Conservation (phyloP, 2,888 invertebrate species). For the Andrena flavipes region DNA sequence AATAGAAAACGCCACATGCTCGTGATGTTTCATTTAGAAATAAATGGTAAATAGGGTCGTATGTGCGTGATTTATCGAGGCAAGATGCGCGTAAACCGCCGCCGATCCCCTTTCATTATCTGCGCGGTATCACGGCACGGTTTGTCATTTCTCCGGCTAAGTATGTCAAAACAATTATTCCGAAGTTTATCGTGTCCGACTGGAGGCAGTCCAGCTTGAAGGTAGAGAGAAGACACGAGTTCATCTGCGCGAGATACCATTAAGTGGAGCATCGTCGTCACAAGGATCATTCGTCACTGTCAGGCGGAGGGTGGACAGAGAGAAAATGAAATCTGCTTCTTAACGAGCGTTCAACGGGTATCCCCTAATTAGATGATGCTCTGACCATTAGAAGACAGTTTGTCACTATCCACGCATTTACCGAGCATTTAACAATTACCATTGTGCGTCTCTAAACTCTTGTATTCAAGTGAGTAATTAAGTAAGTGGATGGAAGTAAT, state of each 20-base stretch:
- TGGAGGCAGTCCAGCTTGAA: conserved; percentile 25
- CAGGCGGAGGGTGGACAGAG: conserved; percentile 27
- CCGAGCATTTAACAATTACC: not conserved
- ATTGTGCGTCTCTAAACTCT: not conserved
- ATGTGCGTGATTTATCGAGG: conserved; percentile 20
- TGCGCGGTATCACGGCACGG: conserved; percentile 19
- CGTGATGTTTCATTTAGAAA: not conserved
- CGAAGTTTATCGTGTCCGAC: conserved; percentile 46
- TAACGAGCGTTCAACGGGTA: conserved; percentile 16
- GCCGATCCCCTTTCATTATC: conserved; percentile 51
- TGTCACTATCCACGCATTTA: not conserved
- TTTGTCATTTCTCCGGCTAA: conserved; percentile 57
- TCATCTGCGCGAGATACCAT: conserved; percentile 25
- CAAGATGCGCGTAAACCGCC: conserved; percentile 30
- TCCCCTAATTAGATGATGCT: conserved; percentile 23
- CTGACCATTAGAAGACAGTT: conserved; percentile 6
- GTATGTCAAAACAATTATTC: conserved; percentile 61
- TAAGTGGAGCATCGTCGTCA: conserved; percentile 46
- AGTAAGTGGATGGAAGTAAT: too few relatives aligned
- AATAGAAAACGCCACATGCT: too few relatives aligned
- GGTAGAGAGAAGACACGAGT: conserved; percentile 31
- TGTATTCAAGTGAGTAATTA: too few relatives aligned
- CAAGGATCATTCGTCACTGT: conserved; percentile 52
- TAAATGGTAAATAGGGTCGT: not conserved
- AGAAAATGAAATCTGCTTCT: conserved; percentile 20